phyloP scores from a whole-genome alignment of 35 echinoderm and acorn worm genomes.

The Nesometra sesokonis region DNA sequence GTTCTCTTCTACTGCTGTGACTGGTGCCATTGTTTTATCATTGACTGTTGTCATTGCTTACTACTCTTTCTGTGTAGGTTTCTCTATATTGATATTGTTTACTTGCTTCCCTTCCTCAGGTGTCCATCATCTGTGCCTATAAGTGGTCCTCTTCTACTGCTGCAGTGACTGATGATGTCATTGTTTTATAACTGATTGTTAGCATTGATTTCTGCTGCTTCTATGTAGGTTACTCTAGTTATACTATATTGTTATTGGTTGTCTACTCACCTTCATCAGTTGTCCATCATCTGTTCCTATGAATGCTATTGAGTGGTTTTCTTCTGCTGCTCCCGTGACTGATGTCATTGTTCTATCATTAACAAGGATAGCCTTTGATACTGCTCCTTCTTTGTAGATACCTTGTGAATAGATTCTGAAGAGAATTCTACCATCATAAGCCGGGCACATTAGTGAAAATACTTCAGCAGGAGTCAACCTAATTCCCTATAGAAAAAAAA shows the following conservation, averaged over 20 bases:
- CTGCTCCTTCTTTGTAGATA: neutral
- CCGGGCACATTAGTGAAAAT: neutral
- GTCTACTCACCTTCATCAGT: neutral
- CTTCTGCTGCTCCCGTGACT: neutral
- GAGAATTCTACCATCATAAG: neutral
- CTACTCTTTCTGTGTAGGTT: neutral
- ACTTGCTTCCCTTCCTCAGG: too few species aligned
- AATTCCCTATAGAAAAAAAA: neutral
- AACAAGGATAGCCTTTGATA: neutral
- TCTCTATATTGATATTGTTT: too few species aligned
- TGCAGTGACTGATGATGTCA: too few species aligned
- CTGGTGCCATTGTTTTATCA: neutral
- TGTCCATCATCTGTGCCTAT: too few species aligned
- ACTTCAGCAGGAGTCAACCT: neutral
- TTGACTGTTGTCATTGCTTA: neutral
- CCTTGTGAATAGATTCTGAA: neutral
- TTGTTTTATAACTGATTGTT: too few species aligned
- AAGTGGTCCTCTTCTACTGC: too few species aligned
- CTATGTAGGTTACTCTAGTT: too few species aligned
- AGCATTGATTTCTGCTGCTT: too few species aligned
- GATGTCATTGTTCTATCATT: neutral
- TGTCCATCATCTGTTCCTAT: neutral
- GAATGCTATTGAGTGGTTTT: neutral
- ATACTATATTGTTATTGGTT: too few species aligned
- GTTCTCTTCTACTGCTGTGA: neutral